Base-by-base conservation (phyloP, 2,797 vertebrate species). In the Gymnoscopelus microlampas region DNA sequence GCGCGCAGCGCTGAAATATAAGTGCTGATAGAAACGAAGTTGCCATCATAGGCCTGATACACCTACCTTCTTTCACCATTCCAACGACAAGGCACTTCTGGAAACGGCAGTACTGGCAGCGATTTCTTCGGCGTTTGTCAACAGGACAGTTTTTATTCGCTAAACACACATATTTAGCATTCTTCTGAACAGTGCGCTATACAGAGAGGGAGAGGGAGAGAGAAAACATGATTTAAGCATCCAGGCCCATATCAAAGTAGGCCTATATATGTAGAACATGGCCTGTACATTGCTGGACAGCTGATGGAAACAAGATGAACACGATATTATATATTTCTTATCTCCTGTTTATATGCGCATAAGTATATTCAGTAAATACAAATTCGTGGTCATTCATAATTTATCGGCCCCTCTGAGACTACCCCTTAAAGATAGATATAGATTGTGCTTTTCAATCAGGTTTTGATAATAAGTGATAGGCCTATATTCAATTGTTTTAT, bases 131-230 rank as follows among this genome's bases (percentile, higher is more conserved):
- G 83, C 97, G 95, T 88, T 98, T 98, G 92, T 99, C 97, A 85
- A 99, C 97, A 66, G 97, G 97, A 92, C 97, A 98, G 91, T 97
- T 97, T 95, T 99, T 99, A 92, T 97, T 98, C 71, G 97, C 97
- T 94, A 99, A 94, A 89, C 97, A 99, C 74, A 98, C 96, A 69
- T 99, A 99, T 93, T 99, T 99, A 60, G 97, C 97, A 77, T 99
- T 99, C 93, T 99, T 99, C 95, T 98, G 97, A 79, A 98, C 97
- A 14, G 97, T 99, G 88, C 97, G 97, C 97, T 98, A 10, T 29
- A 4, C 2, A 29, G 26, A 29, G 26, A 29, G 94, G 76, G 47
- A 78, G 50, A 81, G n/a, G 76, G 47, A 78, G 50, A 81, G n/a
- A 70, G 74, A 35, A 56, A 71, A 66, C 49, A 77, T n/a, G 44